Base-by-base conservation (phyloP, 2,888 invertebrate species). In the Pollenia labialis region DNA sequence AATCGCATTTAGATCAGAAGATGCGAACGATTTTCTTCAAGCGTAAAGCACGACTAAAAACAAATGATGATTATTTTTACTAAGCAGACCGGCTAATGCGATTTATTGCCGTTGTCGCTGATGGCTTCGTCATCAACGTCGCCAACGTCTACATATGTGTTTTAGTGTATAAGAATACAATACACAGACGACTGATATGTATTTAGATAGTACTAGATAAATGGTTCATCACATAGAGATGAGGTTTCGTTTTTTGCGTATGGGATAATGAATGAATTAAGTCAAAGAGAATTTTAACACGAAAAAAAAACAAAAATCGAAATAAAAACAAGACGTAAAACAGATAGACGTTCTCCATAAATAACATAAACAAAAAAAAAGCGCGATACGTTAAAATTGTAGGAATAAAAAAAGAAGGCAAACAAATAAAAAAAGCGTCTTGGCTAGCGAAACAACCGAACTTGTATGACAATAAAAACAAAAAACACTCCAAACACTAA, bases 11-110 rank as follows among this genome's bases (percentile, higher is more conserved):
- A 18, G 4, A 44, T 23, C 60, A 72, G 66, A 44, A 84, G 48
- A 83, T 74, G 68, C 60, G 76, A 84, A 81, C 84, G 60, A 81
- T 87, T 80, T 86, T 83, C 86, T 62, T 87, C 76, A 84, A 77
- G 72, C 66, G 71, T 68, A 84, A 77, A 81, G 68, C 72, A 77
- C 87, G 87, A 87, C 87, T 87, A 87, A 87, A 75, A 76, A 81
- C 84, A 81, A 87, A 76, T 54, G 58, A 76, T 62, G 18, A 54
- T 76, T 75, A 81, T 60, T 84, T 87, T 62, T 60, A 52, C 58
- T 68, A 68, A 84, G 72, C 80, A 77, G 76, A 72, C 81, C 83
- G 86, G 76, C 76, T 87, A 84, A 80, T 81, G 81, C 62, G 72
- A 81, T 77, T 84, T 86, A 64, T 82, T 74, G 32, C 74, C 52